These are phyloP conservation scores for Dipodomys stephensi DNA, from an alignment of 2,113 vertebrate genomes.

Conservation along the genomic window DNA sequence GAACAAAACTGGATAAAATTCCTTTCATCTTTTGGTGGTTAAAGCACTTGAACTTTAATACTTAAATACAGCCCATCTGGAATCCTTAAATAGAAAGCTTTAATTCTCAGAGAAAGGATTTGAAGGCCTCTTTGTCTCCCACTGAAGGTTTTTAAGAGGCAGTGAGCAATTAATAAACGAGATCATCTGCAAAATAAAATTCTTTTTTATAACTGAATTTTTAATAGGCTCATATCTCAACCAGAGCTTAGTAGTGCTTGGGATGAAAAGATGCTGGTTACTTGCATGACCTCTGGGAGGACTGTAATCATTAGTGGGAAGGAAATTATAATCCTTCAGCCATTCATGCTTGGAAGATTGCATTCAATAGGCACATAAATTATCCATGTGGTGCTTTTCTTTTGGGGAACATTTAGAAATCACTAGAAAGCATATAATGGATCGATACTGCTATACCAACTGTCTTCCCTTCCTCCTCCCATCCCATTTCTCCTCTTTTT, in stretches of 20 bases:
- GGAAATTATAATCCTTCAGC: constrained; percentile 58
- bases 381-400: constrained; percentile 55
- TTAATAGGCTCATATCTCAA: constrained; percentile 70
- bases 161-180: constrained; percentile 76
- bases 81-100: constrained; percentile 66
- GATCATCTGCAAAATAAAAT: constrained; percentile 71
- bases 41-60: constrained; percentile 66
- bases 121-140: constrained; percentile 68
- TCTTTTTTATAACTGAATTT: constrained; percentile 59
- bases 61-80: constrained; percentile 63
- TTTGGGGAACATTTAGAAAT: constrained; percentile 23
- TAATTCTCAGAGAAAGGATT: constrained; percentile 66
- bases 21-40: constrained; percentile 55
- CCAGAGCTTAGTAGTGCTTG: constrained; percentile 1
- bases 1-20: constrained; percentile 68
- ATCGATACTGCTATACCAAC: neutral
- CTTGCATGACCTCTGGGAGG: constrained; percentile 67
- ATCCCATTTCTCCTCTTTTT: neutral
- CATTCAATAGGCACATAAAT: constrained; percentile 65
- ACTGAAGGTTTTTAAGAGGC: constrained; percentile 70
- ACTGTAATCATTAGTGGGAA: constrained; percentile 31
- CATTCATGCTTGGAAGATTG: constrained; percentile 63
- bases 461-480: neutral
- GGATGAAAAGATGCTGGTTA: constrained; percentile 22
- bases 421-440: neutral